Percentiles rank a stretch among this genome's conserved stretches.
These are phyloP conservation scores for Leuciscus idus DNA, from an alignment of 2,113 vertebrate genomes.

Conservation along the genomic window DNA sequence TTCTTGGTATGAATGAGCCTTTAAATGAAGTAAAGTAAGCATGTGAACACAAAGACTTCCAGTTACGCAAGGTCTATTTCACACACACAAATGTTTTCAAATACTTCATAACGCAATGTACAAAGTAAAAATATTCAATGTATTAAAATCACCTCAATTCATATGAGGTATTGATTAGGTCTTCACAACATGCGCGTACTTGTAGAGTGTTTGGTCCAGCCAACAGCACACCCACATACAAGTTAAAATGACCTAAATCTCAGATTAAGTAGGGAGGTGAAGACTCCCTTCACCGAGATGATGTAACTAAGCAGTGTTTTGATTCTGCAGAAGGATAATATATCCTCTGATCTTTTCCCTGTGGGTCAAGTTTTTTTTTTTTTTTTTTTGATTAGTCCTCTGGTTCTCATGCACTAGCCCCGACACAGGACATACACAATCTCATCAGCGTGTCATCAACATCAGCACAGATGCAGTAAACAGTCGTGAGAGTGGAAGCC, in stretches of 20 bases:
- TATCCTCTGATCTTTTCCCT: constrained; percentile 45
- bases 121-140: too few relatives aligned
- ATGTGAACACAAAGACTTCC: not conserved
- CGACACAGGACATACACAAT: not conserved
- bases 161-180: not conserved
- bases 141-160: not conserved
- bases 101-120: too few relatives aligned
- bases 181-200: not conserved
- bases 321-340: constrained; percentile 46
- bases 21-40: not conserved
- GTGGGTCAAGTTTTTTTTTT: not conserved
- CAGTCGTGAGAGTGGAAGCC: constrained; percentile 54
- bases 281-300: not conserved
- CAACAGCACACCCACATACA: not conserved
- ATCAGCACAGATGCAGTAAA: not conserved
- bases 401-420: not conserved
- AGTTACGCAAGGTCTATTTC: not conserved
- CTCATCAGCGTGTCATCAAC: constrained; percentile 12
- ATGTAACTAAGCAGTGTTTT: constrained; percentile 62
- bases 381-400: not conserved
- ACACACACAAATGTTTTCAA: not conserved
- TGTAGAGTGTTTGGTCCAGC: not conserved
- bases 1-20: not conserved
- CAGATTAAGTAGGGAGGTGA: not conserved
- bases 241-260: not conserved